Percentiles rank a stretch among this genome's conserved stretches.
These are phyloP conservation scores for Phaenicophaeus curvirostris DNA, from an alignment of 2,797 vertebrate species.

Conservation along the genomic window DNA sequence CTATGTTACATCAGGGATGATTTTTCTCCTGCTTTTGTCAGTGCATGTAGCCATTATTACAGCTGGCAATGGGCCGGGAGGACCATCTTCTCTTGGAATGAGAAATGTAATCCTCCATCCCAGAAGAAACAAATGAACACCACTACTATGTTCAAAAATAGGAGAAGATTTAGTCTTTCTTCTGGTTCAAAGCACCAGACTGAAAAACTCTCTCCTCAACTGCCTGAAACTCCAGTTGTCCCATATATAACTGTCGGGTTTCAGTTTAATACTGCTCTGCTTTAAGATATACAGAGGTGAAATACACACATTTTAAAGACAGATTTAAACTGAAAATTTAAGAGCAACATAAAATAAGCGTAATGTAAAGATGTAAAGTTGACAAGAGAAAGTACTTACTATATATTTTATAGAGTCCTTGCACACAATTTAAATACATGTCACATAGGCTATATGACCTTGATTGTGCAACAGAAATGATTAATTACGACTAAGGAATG, in stretches of 20 bases:
- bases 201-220: neutral
- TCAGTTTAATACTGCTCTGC: neutral
- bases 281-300: neutral
- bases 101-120: neutral
- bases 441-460: neutral
- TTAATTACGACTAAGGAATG: neutral
- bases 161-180: neutral
- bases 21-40: neutral
- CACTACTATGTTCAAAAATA: neutral
- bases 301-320: neutral
- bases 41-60: neutral
- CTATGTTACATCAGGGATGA: neutral
- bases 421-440: neutral
- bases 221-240: neutral
- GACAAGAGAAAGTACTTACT: constrained; percentile 4
- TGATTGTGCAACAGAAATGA: neutral
- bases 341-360: constrained; percentile 12
- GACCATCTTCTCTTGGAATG: neutral
- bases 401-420: neutral
- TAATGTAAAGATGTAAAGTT: constrained; percentile 19
- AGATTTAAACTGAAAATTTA: constrained; percentile 26
- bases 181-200: neutral
- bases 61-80: neutral
- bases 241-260: neutral
- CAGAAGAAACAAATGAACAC: neutral